Evolutionary conservation across 2,797 vertebrate species (phyloP), one percentile per base, ranked within the genome.

Genomic region (Periophthalmus magnuspinnatus): DNA sequence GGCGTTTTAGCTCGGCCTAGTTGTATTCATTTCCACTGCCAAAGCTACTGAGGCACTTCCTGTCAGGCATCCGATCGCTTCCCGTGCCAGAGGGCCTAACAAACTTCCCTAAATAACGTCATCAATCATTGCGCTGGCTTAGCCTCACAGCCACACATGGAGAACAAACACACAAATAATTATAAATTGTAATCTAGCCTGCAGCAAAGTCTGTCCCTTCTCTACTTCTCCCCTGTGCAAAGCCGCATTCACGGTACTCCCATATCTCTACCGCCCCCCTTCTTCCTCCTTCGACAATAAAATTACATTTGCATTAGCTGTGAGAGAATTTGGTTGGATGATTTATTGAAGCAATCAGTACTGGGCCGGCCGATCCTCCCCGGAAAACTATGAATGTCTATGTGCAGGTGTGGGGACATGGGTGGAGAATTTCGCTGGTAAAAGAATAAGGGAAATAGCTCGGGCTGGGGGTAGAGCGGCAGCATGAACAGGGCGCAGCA

Each of bases 101-200:
- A 94, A 94, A 95, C 91, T 93, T 92, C 87, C 90, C 93, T 95
- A 95, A 94, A 94, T 95, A 95, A 94, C 77, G 91, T 94, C 96
- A 97, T 95, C 94, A 95, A 97, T 97, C 94, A 95, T 80, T 82
- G 79, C 84, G 81, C 88, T 77, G 91, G 94, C 91, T 94, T 92
- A 88, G 75, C 81, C 80, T 81, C 76, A n/a, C 78, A 74, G 76
- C 79, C 78, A 72, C 84, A 74, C 83, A 70, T 80, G 85, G 72
- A 85, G 85, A 86, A 88, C 79, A 81, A 81, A 90, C 86, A 86
- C 85, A 88, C 84, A 87, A 83, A 87, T 84, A 89, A 91, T 90
- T 86, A 90, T 80, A 80, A 74, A 59, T 71, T 71, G 89, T 87
- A 82, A 90, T 90, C 86, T 90, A 83, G 87, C 84, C 86, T 75